Evolutionary conservation across 2,113 vertebrate species (phyloP), one percentile per base, ranked within the genome.

Genomic region (Oxyruncus cristatus): DNA sequence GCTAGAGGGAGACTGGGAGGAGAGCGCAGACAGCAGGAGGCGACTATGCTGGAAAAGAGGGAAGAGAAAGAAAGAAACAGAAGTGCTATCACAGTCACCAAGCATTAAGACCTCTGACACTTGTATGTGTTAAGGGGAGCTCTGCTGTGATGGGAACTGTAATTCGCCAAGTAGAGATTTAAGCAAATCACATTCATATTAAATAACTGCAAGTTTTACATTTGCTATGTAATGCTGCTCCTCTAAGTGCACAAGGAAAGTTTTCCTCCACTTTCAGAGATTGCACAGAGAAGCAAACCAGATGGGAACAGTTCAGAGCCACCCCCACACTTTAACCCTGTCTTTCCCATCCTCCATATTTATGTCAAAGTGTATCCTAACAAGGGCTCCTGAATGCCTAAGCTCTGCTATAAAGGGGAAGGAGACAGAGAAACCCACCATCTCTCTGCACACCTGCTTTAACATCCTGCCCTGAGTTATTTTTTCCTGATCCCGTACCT

Each of bases 201-300:
- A 83, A 88, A 79, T 14, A 46, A 27, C 32, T 30, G 14, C 39
- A 50, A 56, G 67, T 77, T 89, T 88, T 88, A 68, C 46, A 53
- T 66, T 79, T 26, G 0, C 65, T 59, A 1, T 41, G 27, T 79
- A 91, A 61, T 41, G 39, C 55, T 66, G 50, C 19, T 89, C 41
- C 35, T 78, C 32, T 42, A 77, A 88, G 50, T 68, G 53, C 88
- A 70, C 11, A 68, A 70, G 49, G 47, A 91, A 95, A 95, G 91
- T 97, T 96, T 94, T 75, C 53, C 68, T 94, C 17, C 68, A 79
- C 84, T 96, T 92, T 71, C 79, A 72, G 68, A 85, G 46, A 58
- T 2, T 63, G 46, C 33, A 95, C 5, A 44, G 63, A 77, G 92
- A 92, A 96, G 75, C 19, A 82, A 93, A 65, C 39, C 81, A 91